Evolutionary conservation across 2,888 invertebrate species (phyloP), one percentile per base, ranked within the genome.

Genomic region (Endotricha flammealis): DNA sequence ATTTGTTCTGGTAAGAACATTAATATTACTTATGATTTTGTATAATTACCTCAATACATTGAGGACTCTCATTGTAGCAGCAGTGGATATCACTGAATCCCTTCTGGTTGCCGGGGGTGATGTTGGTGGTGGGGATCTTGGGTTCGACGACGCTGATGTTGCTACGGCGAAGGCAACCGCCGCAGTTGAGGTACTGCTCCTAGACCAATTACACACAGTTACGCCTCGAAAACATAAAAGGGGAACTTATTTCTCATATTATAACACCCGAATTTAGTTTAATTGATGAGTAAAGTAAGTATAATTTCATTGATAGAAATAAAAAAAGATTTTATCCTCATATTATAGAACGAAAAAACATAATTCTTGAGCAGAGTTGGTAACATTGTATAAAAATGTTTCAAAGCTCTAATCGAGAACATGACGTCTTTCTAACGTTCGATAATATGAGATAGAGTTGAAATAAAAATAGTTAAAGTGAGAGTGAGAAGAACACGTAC

Each of bases 21-120:
- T 43, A 29, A 29, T n/a, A 9, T 8, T 12, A 11, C n/a, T 17
- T 11, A 11, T 6, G 12, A 12, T 5, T 11, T 11, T 20, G 3
- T 2, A n/a, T n/a, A 11, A 16, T 32, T 27, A 89, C 90, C 90
- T 90, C 29, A 97, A 85, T 1, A 97, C 96, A 69, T 95, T 96
- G 0, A 97, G 88, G 0, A 96, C 96, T 42, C 97, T 80, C 96
- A 96, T 96, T 0, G 96, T 96, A 36, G 96, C 96, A n/a, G 96
- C 96, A 3, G 95, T 95, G 27, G 95, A 95, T 68, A 96, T 94
- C 27, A 95, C 92, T 5, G 92, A 93, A 58, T 94, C 94, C 45
- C 82, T 57, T 38, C 83, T 58, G 0, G 72, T 63, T 4, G 83
- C 83, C 20, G 90, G 88, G 20, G 91, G 85, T 0, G 85, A 85